Evolutionary conservation across 2,888 invertebrate species (phyloP).

Genomic region (Drosophila mimetica): DNA sequence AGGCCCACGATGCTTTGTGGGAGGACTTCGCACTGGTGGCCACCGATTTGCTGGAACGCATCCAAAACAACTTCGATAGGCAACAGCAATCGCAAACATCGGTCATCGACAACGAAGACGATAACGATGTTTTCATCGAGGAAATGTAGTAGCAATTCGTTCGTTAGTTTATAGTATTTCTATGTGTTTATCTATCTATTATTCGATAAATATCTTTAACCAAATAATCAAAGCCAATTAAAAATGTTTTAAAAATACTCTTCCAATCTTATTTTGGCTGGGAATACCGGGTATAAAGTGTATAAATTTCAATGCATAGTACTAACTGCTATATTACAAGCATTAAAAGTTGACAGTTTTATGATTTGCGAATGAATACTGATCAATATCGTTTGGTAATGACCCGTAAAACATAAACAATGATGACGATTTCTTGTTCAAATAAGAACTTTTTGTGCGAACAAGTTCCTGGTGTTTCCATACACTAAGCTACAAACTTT

Average conservation of each 20-base stretch:
- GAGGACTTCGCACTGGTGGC: slow-evolving; percentile 91
- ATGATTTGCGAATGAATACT: background rate
- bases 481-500: slow-evolving; percentile 3
- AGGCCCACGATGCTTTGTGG: slow-evolving; percentile 85
- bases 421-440: background rate
- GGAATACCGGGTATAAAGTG: too few species aligned
- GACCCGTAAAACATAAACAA: background rate
- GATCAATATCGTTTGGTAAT: background rate
- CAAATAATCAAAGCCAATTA: slow-evolving; percentile 10
- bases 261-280: background rate
- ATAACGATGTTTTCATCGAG: slow-evolving; percentile 79
- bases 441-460: background rate
- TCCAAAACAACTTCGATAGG: slow-evolving; percentile 81
- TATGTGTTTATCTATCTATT: slow-evolving; percentile 17
- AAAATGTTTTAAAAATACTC: background rate
- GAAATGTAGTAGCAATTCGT: slow-evolving; percentile 63
- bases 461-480: background rate
- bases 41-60: slow-evolving; percentile 88
- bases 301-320: background rate
- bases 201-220: slow-evolving; percentile 21
- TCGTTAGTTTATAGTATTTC: slow-evolving; percentile 13
- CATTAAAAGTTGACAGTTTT: background rate
- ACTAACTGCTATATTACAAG: background rate
- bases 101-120: slow-evolving; percentile 52
- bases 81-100: slow-evolving; percentile 40